Percentiles rank a stretch among this genome's conserved stretches.
Conservation (phyloP, 2,113 vertebrate genomes). For the Climacteris rufus region DNA sequence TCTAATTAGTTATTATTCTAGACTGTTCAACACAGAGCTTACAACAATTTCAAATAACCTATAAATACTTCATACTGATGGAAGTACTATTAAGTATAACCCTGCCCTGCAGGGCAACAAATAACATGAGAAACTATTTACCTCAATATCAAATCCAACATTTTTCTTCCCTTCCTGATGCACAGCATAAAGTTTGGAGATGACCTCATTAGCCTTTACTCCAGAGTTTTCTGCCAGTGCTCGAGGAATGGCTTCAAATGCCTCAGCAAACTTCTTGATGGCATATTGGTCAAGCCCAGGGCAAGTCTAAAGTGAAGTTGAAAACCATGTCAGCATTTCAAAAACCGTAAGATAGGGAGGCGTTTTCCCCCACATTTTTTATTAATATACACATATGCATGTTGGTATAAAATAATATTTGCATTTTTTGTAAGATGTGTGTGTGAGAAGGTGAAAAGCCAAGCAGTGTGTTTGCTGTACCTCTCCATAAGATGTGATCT, state of each 20-base stretch:
- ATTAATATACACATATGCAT: neutral
- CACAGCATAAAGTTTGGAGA: conserved; percentile 91
- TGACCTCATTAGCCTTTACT: conserved; percentile 90
- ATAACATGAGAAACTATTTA: conserved; percentile 23
- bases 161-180: conserved; percentile 97
- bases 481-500: conserved; percentile 93
- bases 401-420: neutral
- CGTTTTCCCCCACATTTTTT: neutral
- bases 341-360: neutral
- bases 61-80: neutral
- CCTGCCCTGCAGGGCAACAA: neutral
- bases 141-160: conserved; percentile 95
- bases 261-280: conserved; percentile 97
- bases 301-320: conserved; percentile 78
- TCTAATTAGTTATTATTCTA: neutral
- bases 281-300: conserved; percentile 96
- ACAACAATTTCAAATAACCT: neutral
- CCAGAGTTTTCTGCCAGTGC: conserved; percentile 94
- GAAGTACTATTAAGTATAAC: neutral
- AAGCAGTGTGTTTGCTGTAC: conserved; percentile 59
- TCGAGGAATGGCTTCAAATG: conserved; percentile 90
- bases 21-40: neutral
- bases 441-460: neutral
- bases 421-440: accelerated
- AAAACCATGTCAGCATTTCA: neutral